Percentiles rank a stretch among this genome's conserved stretches.
phyloP scores from a whole-genome alignment of 2,113 vertebrate genomes.

The Loxodonta africana region DNA sequence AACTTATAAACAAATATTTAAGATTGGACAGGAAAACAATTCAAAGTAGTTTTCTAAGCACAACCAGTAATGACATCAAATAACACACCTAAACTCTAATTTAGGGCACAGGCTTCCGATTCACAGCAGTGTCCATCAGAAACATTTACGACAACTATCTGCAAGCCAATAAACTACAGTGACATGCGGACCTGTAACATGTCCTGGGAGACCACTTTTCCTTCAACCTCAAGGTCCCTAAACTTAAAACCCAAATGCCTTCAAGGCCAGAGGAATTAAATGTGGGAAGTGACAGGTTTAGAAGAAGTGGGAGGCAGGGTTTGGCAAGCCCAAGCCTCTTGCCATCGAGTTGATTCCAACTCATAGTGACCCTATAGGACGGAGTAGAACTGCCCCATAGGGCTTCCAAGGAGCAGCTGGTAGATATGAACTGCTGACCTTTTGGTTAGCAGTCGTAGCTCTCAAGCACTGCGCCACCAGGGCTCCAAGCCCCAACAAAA shows the following conservation, averaged over 20 bases:
- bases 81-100: conserved; percentile 16
- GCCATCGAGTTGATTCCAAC: background rate
- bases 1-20: background rate
- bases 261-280: background rate
- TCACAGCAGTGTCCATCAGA: background rate
- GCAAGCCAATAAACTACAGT: conserved; percentile 40
- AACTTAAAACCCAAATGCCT: conserved; percentile 51
- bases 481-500: background rate
- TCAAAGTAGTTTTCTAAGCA: conserved; percentile 30
- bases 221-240: background rate
- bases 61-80: background rate
- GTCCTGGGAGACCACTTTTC: too few relatives aligned
- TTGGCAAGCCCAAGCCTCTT: background rate
- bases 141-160: conserved; percentile 62
- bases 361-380: too few relatives aligned
- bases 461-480: too few relatives aligned
- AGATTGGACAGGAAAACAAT: conserved; percentile 31
- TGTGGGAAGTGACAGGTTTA: background rate
- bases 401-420: too few relatives aligned
- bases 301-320: background rate
- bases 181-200: background rate
- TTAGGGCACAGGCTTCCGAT: background rate
- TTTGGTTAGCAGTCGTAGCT: too few relatives aligned
- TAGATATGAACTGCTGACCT: too few relatives aligned
- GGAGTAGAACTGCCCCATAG: too few relatives aligned